Evolutionary conservation across 2,888 invertebrate genomes (phyloP), one percentile per base, ranked within the genome.

Genomic region (Pristionchus fissidentatus): DNA sequence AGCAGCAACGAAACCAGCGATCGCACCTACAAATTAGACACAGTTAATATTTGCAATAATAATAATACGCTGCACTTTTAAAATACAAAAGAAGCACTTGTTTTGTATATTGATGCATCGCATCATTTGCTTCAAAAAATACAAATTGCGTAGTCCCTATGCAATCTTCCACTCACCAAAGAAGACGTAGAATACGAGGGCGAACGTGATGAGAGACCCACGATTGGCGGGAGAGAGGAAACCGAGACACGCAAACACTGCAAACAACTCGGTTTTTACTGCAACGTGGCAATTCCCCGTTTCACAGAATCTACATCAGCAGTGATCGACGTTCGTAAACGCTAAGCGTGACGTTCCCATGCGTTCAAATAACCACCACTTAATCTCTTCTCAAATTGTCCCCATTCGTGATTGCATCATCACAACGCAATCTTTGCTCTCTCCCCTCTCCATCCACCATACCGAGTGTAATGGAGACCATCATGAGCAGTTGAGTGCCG

Each of bases 221-320:
- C 99, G 95, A 94, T 99, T 98, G 5, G 98, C 98, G 0, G 99
- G 99, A 15, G 98, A 98, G 84, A 99, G 94, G 94, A 99, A 99
- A 83, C 99, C 99, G 87, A 99, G 95, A 93, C 98, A 98, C n/a
- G 99, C 99, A 94, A 99, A 98, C 26, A 96, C 97, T 95, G 92
- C 80, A 93, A 92, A 35, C 32, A n/a, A 49, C 10, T 49, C 49
- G 10, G 19, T 49, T 49, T 19, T 49, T 49, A 49, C 19, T 49
- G 19, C 19, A 49, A 15, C 19, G 19, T 49, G n/a, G n/a, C n/a
- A n/a, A n/a, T n/a, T 19, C 10, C 19, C 10, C 49, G 19, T 49
- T 49, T 49, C 19, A 10, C 13, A 49, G 49, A 10, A 49, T 19
- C 49, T 19, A 49, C 49, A 49, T 49, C 19, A 19, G 10, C 13